Evolutionary conservation across 1,140 invertebrate species (phyloP).

Genomic region (Drosophila burlai): DNA sequence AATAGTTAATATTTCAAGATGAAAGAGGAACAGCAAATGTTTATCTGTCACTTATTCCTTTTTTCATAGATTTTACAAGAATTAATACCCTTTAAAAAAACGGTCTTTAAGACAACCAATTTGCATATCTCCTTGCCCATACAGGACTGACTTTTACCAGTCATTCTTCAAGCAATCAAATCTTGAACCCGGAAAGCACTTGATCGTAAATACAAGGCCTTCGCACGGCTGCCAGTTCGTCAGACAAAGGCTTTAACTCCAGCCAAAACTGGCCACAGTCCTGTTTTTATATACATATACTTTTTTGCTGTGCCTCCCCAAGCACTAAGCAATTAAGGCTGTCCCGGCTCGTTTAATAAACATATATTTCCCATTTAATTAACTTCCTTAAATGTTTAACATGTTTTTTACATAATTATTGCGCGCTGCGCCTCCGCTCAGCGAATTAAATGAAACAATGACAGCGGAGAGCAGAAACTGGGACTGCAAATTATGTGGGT

Average conservation of each 20-base stretch:
- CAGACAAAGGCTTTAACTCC: slow-evolving; percentile 43
- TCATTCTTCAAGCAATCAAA: slow-evolving; percentile 42
- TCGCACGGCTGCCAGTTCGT: slow-evolving; percentile 27
- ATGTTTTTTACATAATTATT: slow-evolving; percentile 81
- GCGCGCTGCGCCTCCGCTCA: slow-evolving; percentile 26
- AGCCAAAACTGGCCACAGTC: slow-evolving; percentile 21
- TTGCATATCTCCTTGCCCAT: slow-evolving; percentile 28
- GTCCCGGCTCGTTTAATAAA: slow-evolving; percentile 71
- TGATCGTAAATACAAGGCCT: slow-evolving; percentile 34
- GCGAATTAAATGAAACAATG: slow-evolving; percentile 38
- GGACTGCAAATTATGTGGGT: slow-evolving; percentile 70
- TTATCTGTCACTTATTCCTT: neutral
- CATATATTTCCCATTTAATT: slow-evolving; percentile 83
- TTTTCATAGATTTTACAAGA: neutral
- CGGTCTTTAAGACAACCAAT: neutral
- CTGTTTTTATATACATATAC: slow-evolving; percentile 20
- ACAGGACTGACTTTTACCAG: slow-evolving; percentile 20
- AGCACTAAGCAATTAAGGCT: slow-evolving; percentile 66
- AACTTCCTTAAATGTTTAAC: slow-evolving; percentile 80
- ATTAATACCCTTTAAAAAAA: neutral
- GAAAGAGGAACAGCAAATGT: neutral
- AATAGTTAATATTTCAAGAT: neutral
- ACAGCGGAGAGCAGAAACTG: slow-evolving; percentile 31
- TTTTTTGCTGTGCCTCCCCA: slow-evolving; percentile 32
- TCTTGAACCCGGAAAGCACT: slow-evolving; percentile 42